Evolutionary conservation across 2,113 vertebrate species (phyloP), one percentile per base, ranked within the genome.

Genomic region (Entelurus aequoreus): DNA sequence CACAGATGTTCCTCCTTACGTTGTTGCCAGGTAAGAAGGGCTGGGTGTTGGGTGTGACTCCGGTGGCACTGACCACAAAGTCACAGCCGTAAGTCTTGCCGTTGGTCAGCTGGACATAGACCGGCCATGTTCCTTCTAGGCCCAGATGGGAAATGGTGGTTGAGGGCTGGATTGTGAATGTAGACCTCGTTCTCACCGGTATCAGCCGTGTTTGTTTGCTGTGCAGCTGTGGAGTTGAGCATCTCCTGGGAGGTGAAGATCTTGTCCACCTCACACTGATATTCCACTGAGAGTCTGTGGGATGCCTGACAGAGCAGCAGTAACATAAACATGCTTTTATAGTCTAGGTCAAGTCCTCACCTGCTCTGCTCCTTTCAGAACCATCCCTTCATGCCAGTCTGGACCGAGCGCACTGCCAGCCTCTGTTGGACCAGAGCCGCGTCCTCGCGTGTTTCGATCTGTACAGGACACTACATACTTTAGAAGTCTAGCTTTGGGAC

Each of bases 11-110:
- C n/a, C n/a, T 59, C 66, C 91, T 93, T 87, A 98, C 97, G 0
- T 80, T 86, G 87, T 97, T 98, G 52, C 92, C 90, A 40, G 74
- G 73, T 69, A 97, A 87, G 84, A 98, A 97, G 0, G 92, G 92
- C 50, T 93, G 86, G 4, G 84, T 82, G 63, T 96, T 97, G 63
- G 96, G 94, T 19, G 89, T 82, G 4, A 99, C 95, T 60, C 97
- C 97, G 0, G 95, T 99, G 63, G 96, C 96, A 36, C 96, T 99
- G 79, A 98, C 91, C 28, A 98, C 86, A 73, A 99, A 94, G 82
- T 98, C 85, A 8, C 95, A 99, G 75, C 97, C 95, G 50, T 92
- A 94, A 2, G 90, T 91, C 73, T 91, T 96, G 47, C 90, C 94
- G 36, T 95, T 98, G 54, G 92, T 95, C 76, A 99, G 76, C 77